phyloP scores from a whole-genome alignment of 2,888 invertebrate species.

The Smittia aterrima region DNA sequence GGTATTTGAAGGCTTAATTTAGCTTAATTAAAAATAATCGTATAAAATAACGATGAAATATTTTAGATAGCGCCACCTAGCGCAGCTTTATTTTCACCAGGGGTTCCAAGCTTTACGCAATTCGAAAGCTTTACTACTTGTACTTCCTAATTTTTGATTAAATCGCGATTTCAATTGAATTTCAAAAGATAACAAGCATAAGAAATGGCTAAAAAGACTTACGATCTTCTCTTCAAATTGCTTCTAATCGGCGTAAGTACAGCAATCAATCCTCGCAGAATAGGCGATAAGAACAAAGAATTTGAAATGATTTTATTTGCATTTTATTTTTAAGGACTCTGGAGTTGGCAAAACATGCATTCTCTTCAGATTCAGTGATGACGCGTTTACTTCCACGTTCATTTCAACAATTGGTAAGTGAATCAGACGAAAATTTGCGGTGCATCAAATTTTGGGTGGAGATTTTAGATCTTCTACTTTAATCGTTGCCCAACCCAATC shows the following conservation, averaged over 20 bases:
- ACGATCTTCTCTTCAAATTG: conserved; percentile 90
- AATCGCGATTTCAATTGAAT: not conserved
- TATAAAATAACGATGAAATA: too few relatives aligned
- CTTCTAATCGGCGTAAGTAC: conserved; percentile 69
- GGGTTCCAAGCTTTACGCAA: too few relatives aligned
- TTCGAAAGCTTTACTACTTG: too few relatives aligned
- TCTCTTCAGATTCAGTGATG: conserved; percentile 90
- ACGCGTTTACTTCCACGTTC: conserved; percentile 92
- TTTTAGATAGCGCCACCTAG: too few relatives aligned
- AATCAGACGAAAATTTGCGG: not conserved
- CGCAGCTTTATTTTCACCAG: too few relatives aligned
- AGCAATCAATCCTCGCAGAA: not conserved
- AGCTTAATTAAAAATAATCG: too few relatives aligned
- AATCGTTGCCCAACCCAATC: not conserved
- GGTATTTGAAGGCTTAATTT: too few relatives aligned
- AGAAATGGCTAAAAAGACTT: conserved; percentile 91
- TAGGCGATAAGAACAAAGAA: not conserved
- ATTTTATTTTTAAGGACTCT: conserved; percentile 60
- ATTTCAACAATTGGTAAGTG: conserved; percentile 91
- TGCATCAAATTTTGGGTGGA: conserved; percentile 21
- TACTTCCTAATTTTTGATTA: too few relatives aligned
- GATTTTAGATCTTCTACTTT: not conserved
- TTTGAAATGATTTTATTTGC: not conserved
- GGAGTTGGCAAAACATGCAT: conserved; percentile 95
- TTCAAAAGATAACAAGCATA: not conserved